Conservation (phyloP, 2,797 vertebrate genomes). For the Phrynocephalus vlangalii region DNA sequence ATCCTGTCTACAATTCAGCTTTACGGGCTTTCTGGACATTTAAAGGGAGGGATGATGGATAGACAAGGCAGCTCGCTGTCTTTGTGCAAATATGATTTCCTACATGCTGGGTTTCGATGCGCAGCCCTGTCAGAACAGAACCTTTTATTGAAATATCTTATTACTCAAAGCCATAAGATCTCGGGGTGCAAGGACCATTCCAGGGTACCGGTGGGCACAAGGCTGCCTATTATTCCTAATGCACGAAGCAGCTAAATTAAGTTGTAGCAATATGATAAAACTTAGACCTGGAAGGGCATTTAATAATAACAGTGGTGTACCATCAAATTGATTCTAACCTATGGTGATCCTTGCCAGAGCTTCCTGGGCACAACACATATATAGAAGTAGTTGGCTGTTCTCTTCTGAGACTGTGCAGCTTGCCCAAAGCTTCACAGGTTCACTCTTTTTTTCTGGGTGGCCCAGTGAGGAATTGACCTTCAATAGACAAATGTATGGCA, state of each 20-base stretch:
- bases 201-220: too few relatives aligned
- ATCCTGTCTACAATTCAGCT: constrained; percentile 48
- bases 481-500: too few relatives aligned
- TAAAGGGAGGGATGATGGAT: background rate
- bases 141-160: constrained; percentile 48
- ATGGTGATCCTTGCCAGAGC: too few relatives aligned
- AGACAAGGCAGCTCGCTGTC: constrained; percentile 33
- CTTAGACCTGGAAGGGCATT: background rate
- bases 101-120: constrained; percentile 26
- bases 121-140: constrained; percentile 32
- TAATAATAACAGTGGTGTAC: too few relatives aligned
- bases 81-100: constrained; percentile 43
- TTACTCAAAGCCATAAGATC: constrained; percentile 21
- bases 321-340: too few relatives aligned
- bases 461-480: too few relatives aligned
- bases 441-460: too few relatives aligned
- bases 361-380: too few relatives aligned
- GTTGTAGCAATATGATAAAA: background rate
- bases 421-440: too few relatives aligned
- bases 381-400: too few relatives aligned
- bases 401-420: too few relatives aligned
- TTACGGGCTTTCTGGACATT: constrained; percentile 46
- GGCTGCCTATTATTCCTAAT: background rate
- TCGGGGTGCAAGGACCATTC: too few relatives aligned
- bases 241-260: background rate